phyloP scores from a whole-genome alignment of 2,113 vertebrate species.

The Galeopterus variegatus region DNA sequence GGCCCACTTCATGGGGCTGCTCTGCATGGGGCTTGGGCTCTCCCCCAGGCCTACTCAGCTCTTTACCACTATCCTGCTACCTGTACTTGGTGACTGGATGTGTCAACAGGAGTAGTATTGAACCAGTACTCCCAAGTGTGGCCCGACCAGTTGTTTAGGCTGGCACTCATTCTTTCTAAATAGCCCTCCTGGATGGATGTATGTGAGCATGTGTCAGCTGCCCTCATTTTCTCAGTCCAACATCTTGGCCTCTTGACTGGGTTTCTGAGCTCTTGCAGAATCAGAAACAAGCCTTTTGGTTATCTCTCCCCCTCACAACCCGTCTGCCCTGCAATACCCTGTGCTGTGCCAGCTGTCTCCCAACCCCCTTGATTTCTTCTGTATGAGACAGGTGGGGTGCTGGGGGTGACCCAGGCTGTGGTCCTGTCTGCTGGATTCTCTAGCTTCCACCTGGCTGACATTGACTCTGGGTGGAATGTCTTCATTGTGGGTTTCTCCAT shows the following conservation, averaged over 20 bases:
- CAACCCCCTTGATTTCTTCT: slow-evolving; percentile 12
- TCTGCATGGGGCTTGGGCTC: slow-evolving; percentile 88
- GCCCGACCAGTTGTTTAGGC: not conserved
- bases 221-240: not conserved
- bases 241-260: not conserved
- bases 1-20: slow-evolving; percentile 86
- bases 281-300: slow-evolving; percentile 23
- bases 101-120: not conserved
- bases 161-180: slow-evolving; percentile 29
- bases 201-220: not conserved
- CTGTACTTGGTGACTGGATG: slow-evolving; percentile 88
- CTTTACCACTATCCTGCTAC: slow-evolving; percentile 89
- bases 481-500: slow-evolving; percentile 94
- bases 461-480: slow-evolving; percentile 94
- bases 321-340: not conserved
- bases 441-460: slow-evolving; percentile 92
- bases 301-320: not conserved
- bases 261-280: not conserved
- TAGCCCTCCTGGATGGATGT: not conserved
- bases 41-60: slow-evolving; percentile 89
- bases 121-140: not conserved
- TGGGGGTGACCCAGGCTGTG: slow-evolving; percentile 91
- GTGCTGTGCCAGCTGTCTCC: not conserved
- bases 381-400: slow-evolving; percentile 88
- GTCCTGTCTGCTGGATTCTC: slow-evolving; percentile 92